Base-by-base conservation (phyloP, 2,113 vertebrate genomes). In the Stegastes partitus region DNA sequence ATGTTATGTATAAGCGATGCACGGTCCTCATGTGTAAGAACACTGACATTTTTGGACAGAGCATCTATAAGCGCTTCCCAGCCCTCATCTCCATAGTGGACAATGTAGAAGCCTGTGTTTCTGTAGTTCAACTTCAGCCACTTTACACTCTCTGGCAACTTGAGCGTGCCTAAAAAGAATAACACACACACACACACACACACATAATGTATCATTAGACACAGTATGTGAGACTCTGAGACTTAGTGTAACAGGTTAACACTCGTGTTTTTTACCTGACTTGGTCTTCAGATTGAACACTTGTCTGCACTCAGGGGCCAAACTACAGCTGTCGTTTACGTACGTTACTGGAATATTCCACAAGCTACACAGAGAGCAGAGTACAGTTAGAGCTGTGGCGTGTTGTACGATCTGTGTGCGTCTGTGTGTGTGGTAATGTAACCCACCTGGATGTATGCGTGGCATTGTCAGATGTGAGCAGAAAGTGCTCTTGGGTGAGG, bases 271-370 rank as follows among this genome's bases (percentile, higher is more conserved):
- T 82, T 90, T 93, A 99, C 97, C 96, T 93, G 95, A 94, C 82
- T 95, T 96, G 49, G 93, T 89, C 76, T 95, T 95, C 82, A 99
- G 90, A 70, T 93, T 92, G 81, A 93, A 94, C 18, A 94, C 66
- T 19, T 92, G 91, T 85, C 83, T 87, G 74, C 95, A 96, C 44
- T 82, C 76, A 7, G 72, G 68, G 34, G 49, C 68, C 63, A 81
- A 81, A 78, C 93, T 95, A 87, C 95, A 96, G 83, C 72, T 95
- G 87, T 95, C 94, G 34, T 94, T 97, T 22, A 95, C 87, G 10
- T 96, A 99, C 0, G 96, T 96, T 68, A 99, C 93, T 62, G 97
- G 97, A 87, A 99, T 95, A 82, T 96, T 93, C 98, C 98, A 99
- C 68, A 97, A 75, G 74, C 91, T 94, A 58, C 82, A 83, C 83